phyloP scores from a whole-genome alignment of 2,888 invertebrate genomes.

The Megamerina dolium region DNA sequence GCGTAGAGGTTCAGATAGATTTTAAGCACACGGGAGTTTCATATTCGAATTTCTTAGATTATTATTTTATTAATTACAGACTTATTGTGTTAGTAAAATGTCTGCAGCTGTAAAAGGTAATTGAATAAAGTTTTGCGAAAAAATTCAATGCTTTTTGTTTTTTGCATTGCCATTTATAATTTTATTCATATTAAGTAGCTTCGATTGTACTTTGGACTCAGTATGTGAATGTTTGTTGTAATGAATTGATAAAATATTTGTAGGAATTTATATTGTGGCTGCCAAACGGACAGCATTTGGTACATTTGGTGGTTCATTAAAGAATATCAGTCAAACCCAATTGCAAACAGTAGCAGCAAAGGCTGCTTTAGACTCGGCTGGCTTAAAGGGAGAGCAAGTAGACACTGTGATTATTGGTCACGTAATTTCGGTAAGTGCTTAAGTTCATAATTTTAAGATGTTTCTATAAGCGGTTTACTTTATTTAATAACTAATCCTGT shows the following conservation, averaged over 20 bases:
- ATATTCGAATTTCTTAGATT: no score
- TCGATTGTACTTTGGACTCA: background rate
- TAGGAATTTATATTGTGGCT: slow-evolving; percentile 86
- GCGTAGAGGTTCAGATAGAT: no score
- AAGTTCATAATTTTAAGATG: background rate
- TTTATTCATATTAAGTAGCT: no score
- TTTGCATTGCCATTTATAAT: background rate
- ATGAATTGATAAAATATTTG: slow-evolving; percentile 11
- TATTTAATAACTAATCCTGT: background rate
- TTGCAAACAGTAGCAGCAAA: slow-evolving; percentile 75
- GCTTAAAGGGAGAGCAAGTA: slow-evolving; percentile 76
- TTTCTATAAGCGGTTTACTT: background rate
- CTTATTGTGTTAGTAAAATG: no score
- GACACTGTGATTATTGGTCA: slow-evolving; percentile 89
- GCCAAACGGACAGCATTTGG: slow-evolving; percentile 97
- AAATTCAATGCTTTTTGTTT: no score
- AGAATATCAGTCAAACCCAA: slow-evolving; percentile 66
- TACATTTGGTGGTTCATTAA: slow-evolving; percentile 81
- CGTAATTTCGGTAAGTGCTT: slow-evolving; percentile 67
- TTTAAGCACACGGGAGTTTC: no score
- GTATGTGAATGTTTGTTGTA: background rate
- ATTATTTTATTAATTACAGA: no score
- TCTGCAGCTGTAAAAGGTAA: slow-evolving; percentile 43
- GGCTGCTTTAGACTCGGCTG: slow-evolving; percentile 72
- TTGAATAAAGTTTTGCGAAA: background rate